Conservation (phyloP, 92 coral and sea anemone genomes). For the Porites rus region DNA sequence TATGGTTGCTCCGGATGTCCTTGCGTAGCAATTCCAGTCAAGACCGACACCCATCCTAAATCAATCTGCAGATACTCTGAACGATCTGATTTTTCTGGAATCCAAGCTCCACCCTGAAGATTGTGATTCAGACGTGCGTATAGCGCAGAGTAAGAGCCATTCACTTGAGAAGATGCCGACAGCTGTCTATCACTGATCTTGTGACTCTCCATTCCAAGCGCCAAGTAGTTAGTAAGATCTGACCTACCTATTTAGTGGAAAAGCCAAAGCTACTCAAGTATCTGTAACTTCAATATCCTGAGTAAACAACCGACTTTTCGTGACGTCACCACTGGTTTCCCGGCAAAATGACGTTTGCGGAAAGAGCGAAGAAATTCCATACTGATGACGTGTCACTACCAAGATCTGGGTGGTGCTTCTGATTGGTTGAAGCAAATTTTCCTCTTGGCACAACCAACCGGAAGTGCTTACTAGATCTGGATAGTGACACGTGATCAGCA, state of each 20-base stretch:
- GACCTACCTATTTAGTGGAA: not conserved
- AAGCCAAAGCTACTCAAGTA: too few species aligned
- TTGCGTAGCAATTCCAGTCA: constrained; percentile 34
- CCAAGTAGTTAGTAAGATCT: not conserved
- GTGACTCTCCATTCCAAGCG: constrained; percentile 36
- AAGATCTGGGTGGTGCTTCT: too few species aligned
- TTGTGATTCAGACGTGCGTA: constrained; percentile 29
- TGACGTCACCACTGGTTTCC: too few species aligned
- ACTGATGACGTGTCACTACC: too few species aligned
- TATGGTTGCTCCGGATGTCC: constrained; percentile 1
- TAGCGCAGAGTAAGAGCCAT: not conserved
- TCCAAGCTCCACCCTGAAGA: constrained; percentile 29
- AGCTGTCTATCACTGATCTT: constrained; percentile 22
- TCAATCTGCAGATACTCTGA: constrained; percentile 34
- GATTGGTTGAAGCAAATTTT: too few species aligned
- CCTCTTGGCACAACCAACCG: too few species aligned
- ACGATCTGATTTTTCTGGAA: not conserved
- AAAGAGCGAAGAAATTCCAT: too few species aligned
- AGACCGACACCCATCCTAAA: constrained; percentile 2
- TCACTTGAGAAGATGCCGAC: constrained; percentile 23
- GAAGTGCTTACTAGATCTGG: too few species aligned
- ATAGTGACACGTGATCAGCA: too few species aligned
- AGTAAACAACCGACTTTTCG: too few species aligned
- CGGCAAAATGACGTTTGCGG: too few species aligned
- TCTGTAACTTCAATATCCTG: too few species aligned